Base-by-base conservation (phyloP, 2,113 vertebrate species). In the Procavia capensis region DNA sequence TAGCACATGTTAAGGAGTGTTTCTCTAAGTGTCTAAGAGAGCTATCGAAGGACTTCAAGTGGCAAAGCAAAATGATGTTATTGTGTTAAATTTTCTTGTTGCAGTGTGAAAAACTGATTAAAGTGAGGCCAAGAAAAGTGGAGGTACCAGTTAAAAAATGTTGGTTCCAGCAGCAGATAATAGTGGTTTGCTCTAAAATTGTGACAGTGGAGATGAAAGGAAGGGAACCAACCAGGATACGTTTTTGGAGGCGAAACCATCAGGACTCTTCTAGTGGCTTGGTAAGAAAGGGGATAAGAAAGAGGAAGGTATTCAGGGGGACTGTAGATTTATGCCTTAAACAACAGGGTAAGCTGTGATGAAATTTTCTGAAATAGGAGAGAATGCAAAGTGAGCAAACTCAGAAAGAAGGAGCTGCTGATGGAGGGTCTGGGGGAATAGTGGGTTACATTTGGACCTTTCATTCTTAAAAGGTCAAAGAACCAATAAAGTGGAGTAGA, bases 391-490 rank as follows among this genome's bases (percentile, higher is more conserved):
- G 8, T 36, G 24, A 85, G 13, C 2, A 79, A 14, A 54, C 16
- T 83, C 75, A 8, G 31, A 87, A 1, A 29, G 54, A 3, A 16
- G 34, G 72, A 66, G 29, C 41, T 91, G 43, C 10, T 72, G 22
- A 81, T 72, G 16, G 19, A 22, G 5, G 9, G 10, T 24, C 57
- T 72, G n/a, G 1, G n/a, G 13, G 27, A 20, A 27, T 84, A 50
- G 81, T 34, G 36, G 14, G 17, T 81, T 29, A 50, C 4, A 92
- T 92, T 74, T 86, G 68, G 9, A 59, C 10, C 59, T 50, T 36
- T 85, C 43, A 79, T 36, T 61, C 72, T 88, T 94, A 70, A 80
- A 29, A 34, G 68, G 9, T 75, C 41, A 94, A 91, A 85, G 31
- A 68, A 57, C 4, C 92, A 91, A 22, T 22, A 79, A 66, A 85